Evolutionary conservation across 1,140 invertebrate genomes (phyloP).

Genomic region (Tetraneura akinire): DNA sequence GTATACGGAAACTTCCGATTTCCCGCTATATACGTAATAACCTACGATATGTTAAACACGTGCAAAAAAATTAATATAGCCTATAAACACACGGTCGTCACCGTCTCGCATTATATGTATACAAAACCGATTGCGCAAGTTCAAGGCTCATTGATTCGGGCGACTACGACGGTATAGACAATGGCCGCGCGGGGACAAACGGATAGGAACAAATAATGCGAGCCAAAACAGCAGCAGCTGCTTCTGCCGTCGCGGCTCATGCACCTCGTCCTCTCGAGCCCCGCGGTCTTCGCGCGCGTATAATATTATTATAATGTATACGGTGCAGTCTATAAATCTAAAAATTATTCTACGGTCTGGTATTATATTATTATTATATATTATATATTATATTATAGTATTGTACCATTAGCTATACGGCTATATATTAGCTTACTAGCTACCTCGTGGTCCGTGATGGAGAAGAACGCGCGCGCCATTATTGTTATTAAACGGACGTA

Average conservation of each 20-base stretch:
- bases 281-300: no score
- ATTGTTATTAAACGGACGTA: no score
- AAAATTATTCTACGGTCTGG: slow-evolving; percentile 50
- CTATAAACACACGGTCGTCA: slow-evolving; percentile 14
- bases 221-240: background rate
- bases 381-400: no score
- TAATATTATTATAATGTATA: no score
- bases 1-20: no score
- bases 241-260: background rate
- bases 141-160: slow-evolving; percentile 48
- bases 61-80: no score
- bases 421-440: no score
- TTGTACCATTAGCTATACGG: no score
- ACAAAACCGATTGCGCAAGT: slow-evolving; percentile 43
- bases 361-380: slow-evolving; percentile 35
- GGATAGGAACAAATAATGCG: slow-evolving; percentile 22
- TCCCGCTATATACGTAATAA: no score
- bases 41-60: background rate
- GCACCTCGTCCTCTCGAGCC: background rate
- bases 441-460: background rate
- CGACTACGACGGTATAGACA: slow-evolving; percentile 23
- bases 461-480: slow-evolving; percentile 39
- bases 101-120: no score
- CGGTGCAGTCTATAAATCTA: slow-evolving; percentile 33
- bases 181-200: slow-evolving; percentile 7